Percentiles rank a stretch among this genome's conserved stretches.
These are phyloP conservation scores for Diarsia mendica DNA, from an alignment of 2,888 invertebrate genomes.

Conservation along the genomic window DNA sequence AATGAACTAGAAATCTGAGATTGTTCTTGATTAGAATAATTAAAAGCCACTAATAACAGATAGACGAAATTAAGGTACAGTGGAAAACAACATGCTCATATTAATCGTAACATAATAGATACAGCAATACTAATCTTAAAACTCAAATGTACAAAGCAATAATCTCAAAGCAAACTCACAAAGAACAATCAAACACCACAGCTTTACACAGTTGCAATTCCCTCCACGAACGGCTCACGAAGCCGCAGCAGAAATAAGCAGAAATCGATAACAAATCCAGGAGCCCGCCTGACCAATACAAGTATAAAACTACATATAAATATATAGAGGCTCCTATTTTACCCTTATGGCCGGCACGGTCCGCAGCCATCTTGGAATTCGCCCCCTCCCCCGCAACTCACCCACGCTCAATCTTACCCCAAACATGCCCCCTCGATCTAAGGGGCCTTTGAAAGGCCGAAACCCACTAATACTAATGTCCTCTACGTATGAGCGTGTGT, in stretches of 20 bases:
- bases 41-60: not conserved
- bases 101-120: not conserved
- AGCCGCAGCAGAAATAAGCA: slow-evolving; percentile 50
- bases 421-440: slow-evolving; percentile 87
- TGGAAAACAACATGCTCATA: not conserved
- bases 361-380: slow-evolving; percentile 89
- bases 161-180: slow-evolving; percentile 7
- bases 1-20: not conserved
- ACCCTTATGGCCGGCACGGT: slow-evolving; percentile 90
- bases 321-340: slow-evolving; percentile 86
- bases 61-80: accelerated
- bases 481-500: slow-evolving; percentile 78
- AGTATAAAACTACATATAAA: slow-evolving; percentile 81
- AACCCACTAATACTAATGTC: slow-evolving; percentile 90
- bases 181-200: slow-evolving; percentile 23
- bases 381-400: slow-evolving; percentile 79
- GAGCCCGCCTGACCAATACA: slow-evolving; percentile 84
- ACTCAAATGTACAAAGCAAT: not conserved
- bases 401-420: slow-evolving; percentile 89
- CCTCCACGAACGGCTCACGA: slow-evolving; percentile 16
- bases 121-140: not conserved
- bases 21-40: not conserved
- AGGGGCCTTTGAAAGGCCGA: slow-evolving; percentile 89
- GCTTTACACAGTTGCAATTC: slow-evolving; percentile 29
- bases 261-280: slow-evolving; percentile 80